Base-by-base conservation (phyloP, 2,113 vertebrate species). In the Callocephalon fimbriatum region DNA sequence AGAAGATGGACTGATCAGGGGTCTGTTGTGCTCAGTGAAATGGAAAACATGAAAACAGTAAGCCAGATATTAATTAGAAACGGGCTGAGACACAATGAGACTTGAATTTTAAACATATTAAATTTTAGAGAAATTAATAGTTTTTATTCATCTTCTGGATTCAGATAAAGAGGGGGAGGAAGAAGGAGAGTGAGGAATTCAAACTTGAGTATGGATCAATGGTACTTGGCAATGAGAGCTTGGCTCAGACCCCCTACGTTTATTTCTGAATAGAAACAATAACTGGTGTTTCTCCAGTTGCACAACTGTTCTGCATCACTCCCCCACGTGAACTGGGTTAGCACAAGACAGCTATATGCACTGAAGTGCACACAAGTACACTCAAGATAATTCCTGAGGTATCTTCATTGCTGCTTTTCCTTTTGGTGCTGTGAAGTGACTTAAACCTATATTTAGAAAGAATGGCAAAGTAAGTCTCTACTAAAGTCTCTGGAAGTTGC, bases 61-160 rank as follows among this genome's bases (percentile, higher is more conserved):
- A 85, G 83, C 9, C 48, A 88, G 56, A 68, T 88, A 79, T 65
- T 92, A 90, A 96, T 95, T 95, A 92, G 75, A 86, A 93, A 58
- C 38, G 48, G 85, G 58, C 81, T 50, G 74, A 82, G 40, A 53
- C 58, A 85, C 71, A 93, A 79, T 66, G 78, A 96, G 63, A 50
- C 87, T 90, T 66, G 88, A 90, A 94, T 95, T 95, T 92, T 86
- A 86, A 93, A 80, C n/a, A 50, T 38, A 31, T 77, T 11, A 53
- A 65, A n/a, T 25, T 88, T 70, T 73, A 86, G 66, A 48, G 77
- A 79, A 84, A 78, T 45, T 1, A 90, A 51, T 3, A 48, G 54
- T 29, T 86, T 71, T 56, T 37, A 11, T 75, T 85, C 7, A 48
- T 91, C 70, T 68, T 42, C 48, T 72, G 62, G 42, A n/a, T 15